phyloP scores from a whole-genome alignment of 2,888 invertebrate species.

The Dexiosoma caninum region DNA sequence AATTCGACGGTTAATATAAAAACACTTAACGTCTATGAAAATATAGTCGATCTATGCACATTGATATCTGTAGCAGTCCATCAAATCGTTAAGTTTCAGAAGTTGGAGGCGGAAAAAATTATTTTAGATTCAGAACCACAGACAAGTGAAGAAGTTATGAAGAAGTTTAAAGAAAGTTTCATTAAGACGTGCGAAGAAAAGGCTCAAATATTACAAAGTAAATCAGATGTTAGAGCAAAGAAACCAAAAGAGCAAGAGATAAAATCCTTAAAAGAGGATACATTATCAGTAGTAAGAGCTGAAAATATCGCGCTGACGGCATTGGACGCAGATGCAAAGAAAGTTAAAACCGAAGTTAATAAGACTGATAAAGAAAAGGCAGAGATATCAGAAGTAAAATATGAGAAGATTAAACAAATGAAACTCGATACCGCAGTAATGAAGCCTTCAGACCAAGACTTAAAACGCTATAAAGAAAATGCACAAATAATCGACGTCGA shows the following conservation, averaged over 20 bases:
- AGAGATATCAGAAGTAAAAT: too few relatives aligned
- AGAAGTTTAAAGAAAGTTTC: too few relatives aligned
- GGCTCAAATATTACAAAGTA: conserved; percentile 10
- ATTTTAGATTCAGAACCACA: conserved; percentile 9
- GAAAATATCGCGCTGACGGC: too few relatives aligned
- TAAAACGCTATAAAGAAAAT: too few relatives aligned
- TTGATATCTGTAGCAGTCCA: conserved; percentile 1
- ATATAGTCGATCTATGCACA: conserved; percentile 27
- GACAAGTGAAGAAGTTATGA: conserved; percentile 38
- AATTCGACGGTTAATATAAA: conserved; percentile 27
- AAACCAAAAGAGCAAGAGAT: conserved; percentile 23
- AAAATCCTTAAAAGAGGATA: conserved; percentile 1
- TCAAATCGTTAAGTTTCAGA: not conserved
- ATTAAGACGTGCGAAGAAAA: not conserved
- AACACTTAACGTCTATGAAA: conserved; percentile 29
- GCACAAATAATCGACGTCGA: too few relatives aligned
- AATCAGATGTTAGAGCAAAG: not conserved
- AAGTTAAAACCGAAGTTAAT: too few relatives aligned
- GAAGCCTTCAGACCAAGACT: too few relatives aligned
- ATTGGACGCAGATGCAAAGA: too few relatives aligned
- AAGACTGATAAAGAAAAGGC: too few relatives aligned
- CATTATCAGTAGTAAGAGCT: conserved; percentile 36
- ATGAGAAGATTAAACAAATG: too few relatives aligned
- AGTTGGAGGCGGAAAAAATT: not conserved
- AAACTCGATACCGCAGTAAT: too few relatives aligned